A percentile compares a stretch with the other conserved stretches of the same genome.
phyloP scores from a whole-genome alignment of 1,140 invertebrate genomes.

The Leptinotarsa undecemlineata region DNA sequence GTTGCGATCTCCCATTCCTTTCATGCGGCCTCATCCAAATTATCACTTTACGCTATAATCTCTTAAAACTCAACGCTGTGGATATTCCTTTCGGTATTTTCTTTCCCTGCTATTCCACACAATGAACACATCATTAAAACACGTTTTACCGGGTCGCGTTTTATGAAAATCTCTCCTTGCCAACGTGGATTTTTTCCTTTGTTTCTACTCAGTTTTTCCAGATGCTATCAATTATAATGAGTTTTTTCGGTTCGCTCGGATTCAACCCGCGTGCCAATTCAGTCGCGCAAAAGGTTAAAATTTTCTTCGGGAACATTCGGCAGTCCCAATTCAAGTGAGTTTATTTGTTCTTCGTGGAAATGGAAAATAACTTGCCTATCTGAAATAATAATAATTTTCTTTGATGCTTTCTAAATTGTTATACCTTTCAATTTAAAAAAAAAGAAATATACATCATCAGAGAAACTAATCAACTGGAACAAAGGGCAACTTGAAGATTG shows the following conservation, averaged over 20 bases:
- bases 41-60: conserved; percentile 46
- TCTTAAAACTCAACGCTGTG: conserved; percentile 42
- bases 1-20: conserved; percentile 36
- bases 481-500: too few relatives aligned
- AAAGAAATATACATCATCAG: too few relatives aligned
- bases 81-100: conserved; percentile 35
- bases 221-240: conserved; percentile 6
- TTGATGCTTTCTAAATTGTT: too few relatives aligned
- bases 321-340: background rate
- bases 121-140: conserved; percentile 48
- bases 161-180: conserved; percentile 17
- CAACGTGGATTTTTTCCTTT: background rate
- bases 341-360: background rate
- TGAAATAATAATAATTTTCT: too few relatives aligned
- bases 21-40: conserved; percentile 43
- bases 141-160: conserved; percentile 30
- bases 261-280: background rate
- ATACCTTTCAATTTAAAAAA: too few relatives aligned
- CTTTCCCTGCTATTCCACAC: conserved; percentile 35
- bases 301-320: background rate
- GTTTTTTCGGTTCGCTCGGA: background rate
- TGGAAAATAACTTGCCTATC: too few relatives aligned
- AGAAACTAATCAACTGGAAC: too few relatives aligned
- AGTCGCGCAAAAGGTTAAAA: background rate
- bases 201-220: background rate